phyloP scores from a whole-genome alignment of 92 coral and sea anemone species.

The Heliopora coerulea region DNA sequence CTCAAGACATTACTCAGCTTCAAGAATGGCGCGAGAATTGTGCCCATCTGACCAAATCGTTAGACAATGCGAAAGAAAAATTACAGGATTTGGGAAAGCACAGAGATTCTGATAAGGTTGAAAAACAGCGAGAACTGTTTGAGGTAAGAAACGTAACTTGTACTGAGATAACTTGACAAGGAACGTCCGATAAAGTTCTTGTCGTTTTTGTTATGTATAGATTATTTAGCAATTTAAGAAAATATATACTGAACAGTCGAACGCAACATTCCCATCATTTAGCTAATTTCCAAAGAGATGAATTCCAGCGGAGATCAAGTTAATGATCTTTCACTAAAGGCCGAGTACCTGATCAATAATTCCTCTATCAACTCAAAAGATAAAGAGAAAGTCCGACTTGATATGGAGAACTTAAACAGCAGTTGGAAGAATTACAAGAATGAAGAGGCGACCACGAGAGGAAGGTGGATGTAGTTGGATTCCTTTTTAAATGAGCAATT shows the following conservation, averaged over 20 bases:
- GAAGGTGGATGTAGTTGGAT: conserved; percentile 1
- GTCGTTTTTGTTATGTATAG: no score
- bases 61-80: conserved; percentile 24
- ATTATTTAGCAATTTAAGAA: no score
- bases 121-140: conserved; percentile 25
- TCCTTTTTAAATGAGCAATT: no score
- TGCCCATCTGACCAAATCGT: conserved; percentile 3
- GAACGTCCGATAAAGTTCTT: no score
- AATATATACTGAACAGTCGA: no score
- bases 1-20: conserved; percentile 17
- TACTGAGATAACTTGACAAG: no score
- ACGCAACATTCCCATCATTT: neutral
- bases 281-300: conserved; percentile 28
- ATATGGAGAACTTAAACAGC: conserved; percentile 20
- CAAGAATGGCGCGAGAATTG: conserved; percentile 23
- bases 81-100: conserved; percentile 19
- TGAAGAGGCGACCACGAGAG: conserved; percentile 15
- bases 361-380: conserved; percentile 19
- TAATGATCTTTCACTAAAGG: conserved; percentile 9
- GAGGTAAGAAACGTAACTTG: neutral
- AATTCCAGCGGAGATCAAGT: neutral
- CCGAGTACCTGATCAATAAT: conserved; percentile 9
- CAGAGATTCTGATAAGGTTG: conserved; percentile 12
- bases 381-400: conserved; percentile 16
- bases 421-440: conserved; percentile 32